Base-by-base conservation (phyloP, 2,888 invertebrate species). In the Thecocarcelia acutangulata region DNA sequence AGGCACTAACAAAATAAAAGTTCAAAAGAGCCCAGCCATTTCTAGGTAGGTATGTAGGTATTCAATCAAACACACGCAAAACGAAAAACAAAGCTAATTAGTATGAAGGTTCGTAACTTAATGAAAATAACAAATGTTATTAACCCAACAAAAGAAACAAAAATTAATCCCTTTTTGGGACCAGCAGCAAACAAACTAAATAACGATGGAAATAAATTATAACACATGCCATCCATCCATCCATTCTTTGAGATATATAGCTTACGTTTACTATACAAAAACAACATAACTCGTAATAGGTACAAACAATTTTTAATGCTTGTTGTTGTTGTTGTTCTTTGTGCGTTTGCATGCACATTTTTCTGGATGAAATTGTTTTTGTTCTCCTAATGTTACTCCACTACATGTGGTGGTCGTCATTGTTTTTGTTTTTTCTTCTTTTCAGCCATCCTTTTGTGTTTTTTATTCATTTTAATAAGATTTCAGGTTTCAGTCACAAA, bases 51-150 rank as follows among this genome's bases (percentile, higher is more conserved):
- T n/a, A n/a, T n/a, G n/a, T n/a, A n/a, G n/a, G n/a, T n/a, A n/a
- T n/a, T 33, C 33, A 5, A 33, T 33, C 33, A 33, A 33, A 33
- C 33, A 33, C 40, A 59, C 50, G 56, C 63, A 63, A 59, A 21
- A 11, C 19, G 28, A 28, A 28, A 24, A n/a, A 73, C 52, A 5
- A 40, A 24, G 8, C 48, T 17, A 19, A 63, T 48, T 33, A 19
- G 33, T 33, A 73, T 28, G 63, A 61, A 64, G 56, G 46, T 56
- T 21, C 46, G 11, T 11, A 6, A 42, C 50, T 37, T 46, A 3
- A 3, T 8, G 9, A 33, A 61, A 58, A 64, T 70, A 61, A 82
- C 80, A 84, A 73, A 68, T 80, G 75, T 83, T 83, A 82, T 83
- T 78, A 75, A 64, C 54, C 54, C 82, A 76, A 75, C 64, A 58